phyloP scores from a whole-genome alignment of 2,797 vertebrate species.

The Adelosebastes latens region DNA sequence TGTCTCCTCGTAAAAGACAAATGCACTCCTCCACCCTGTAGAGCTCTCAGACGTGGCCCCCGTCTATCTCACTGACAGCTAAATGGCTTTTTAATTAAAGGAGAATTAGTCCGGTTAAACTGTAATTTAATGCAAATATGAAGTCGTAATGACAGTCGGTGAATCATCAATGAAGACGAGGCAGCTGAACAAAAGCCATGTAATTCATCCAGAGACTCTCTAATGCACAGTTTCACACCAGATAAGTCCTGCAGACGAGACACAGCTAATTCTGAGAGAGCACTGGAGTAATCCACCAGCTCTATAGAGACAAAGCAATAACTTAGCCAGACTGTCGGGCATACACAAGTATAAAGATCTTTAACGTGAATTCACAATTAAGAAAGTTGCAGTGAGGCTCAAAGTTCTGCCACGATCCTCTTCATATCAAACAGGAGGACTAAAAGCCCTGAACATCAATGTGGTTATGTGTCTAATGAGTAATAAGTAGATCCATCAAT shows the following conservation, averaged over 20 bases:
- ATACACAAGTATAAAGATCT: constrained; percentile 14
- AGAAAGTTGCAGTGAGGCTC: background rate
- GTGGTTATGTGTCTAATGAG: background rate
- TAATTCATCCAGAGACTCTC: constrained; percentile 72
- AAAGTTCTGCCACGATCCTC: background rate
- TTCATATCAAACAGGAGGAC: background rate
- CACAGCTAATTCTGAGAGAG: constrained; percentile 31
- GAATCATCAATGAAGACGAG: constrained; percentile 92
- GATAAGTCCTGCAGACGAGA: constrained; percentile 57
- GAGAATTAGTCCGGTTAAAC: constrained; percentile 95
- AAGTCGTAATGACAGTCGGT: constrained; percentile 92
- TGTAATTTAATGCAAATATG: constrained; percentile 98
- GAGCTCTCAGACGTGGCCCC: constrained; percentile 81
- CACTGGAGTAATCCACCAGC: constrained; percentile 38
- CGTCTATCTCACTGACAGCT: constrained; percentile 89
- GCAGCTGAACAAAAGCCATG: constrained; percentile 86
- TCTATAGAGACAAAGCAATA: constrained; percentile 42
- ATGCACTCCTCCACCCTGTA: constrained; percentile 73
- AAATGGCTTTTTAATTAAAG: constrained; percentile 97
- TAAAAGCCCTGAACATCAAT: background rate
- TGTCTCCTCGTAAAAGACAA: constrained; percentile 58
- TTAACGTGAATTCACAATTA: constrained; percentile 29
- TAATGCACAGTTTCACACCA: constrained; percentile 68
- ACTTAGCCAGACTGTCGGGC: constrained; percentile 22
- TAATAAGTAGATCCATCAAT: too few relatives aligned